phyloP scores from a whole-genome alignment of 2,797 vertebrate genomes.

The Acanthornis magna region DNA sequence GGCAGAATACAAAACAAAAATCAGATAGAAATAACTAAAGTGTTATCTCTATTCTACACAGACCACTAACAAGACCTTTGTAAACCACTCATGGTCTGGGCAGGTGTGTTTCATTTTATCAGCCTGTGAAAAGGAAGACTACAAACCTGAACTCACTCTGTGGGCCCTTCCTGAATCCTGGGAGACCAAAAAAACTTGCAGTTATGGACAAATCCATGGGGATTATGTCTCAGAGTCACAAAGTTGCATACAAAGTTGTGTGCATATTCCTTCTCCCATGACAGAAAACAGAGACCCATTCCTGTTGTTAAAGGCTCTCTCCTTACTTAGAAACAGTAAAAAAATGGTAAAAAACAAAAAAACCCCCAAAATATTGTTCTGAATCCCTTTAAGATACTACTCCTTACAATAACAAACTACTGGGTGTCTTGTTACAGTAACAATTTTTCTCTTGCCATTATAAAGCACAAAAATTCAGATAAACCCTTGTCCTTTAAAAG shows the following conservation, averaged over 20 bases:
- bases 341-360: fast-evolving
- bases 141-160: background rate
- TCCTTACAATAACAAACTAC: background rate
- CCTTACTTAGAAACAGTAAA: background rate
- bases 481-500: background rate
- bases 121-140: background rate
- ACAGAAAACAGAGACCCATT: background rate
- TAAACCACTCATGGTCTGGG: background rate
- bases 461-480: background rate
- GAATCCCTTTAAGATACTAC: background rate
- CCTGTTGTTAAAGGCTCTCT: background rate
- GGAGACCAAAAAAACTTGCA: background rate
- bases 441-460: background rate
- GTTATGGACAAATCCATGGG: background rate
- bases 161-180: background rate
- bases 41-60: background rate
- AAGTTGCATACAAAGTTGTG: background rate
- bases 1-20: background rate
- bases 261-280: background rate
- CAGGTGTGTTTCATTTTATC: background rate
- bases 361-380: background rate
- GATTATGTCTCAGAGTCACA: background rate
- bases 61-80: background rate
- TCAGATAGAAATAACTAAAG: background rate
- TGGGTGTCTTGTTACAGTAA: background rate